Conservation (phyloP, 2,113 vertebrate species). For the Hemibates koningsi region DNA sequence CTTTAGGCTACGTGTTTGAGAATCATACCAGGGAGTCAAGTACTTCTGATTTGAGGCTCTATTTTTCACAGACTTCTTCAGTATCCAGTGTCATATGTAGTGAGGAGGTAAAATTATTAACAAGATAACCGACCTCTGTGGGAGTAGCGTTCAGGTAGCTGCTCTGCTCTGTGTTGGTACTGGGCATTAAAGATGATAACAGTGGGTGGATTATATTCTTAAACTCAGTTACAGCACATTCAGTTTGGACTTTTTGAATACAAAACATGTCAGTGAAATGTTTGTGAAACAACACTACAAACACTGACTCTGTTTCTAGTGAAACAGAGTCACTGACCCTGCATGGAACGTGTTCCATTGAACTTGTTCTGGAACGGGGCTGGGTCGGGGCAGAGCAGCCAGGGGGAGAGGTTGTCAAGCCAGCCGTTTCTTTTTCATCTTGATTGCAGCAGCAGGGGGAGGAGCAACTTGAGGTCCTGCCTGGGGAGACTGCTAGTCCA, state of each 20-base stretch:
- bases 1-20: background rate
- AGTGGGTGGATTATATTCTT: background rate
- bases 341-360: background rate
- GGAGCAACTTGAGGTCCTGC: background rate
- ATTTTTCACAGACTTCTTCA: background rate
- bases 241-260: background rate
- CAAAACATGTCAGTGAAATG: background rate
- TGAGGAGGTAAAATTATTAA: background rate
- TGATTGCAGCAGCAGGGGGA: background rate
- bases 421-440: background rate
- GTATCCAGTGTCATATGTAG: background rate
- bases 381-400: background rate
- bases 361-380: background rate
- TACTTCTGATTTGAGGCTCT: background rate
- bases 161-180: background rate
- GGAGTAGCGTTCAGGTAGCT: background rate
- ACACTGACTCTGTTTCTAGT: background rate
- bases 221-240: background rate
- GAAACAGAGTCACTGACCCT: background rate
- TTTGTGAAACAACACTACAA: background rate
- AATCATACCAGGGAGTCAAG: fast-evolving
- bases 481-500: background rate
- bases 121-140: background rate
- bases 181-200: background rate
- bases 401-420: background rate